Evolutionary conservation across 2,113 vertebrate genomes (phyloP), one percentile per base, ranked within the genome.

Genomic region (Cettia cetti): DNA sequence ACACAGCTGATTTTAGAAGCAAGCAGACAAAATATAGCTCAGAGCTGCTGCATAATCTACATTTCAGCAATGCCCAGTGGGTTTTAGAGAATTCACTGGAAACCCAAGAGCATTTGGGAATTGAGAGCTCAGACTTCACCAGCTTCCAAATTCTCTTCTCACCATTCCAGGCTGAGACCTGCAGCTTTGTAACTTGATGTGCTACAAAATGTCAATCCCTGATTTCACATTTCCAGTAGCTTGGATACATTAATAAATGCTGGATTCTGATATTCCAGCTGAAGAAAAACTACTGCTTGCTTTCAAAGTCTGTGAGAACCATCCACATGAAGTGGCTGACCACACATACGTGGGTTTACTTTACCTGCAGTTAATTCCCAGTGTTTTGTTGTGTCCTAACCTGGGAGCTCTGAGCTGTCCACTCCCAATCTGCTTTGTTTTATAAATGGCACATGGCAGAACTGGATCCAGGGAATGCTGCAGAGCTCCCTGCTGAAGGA

Each of bases 261-360:
- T 57, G 84, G 44, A 63, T 63, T 59, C 31, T 22, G 61, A 63
- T 3, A 35, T 11, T 20, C 27, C 56, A 82, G 16, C 71, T 56
- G 45, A 78, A 35, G 37, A 23, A 33, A 33, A 66, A 57, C 0
- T 37, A 31, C 47, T 45, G 30, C 4, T 89, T 22, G 9, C n/a
- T 49, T 28, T 31, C 1, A 3, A 31, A 45, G 13, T 7, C 45
- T 64, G 1, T 15, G 59, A 50, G 60, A 86, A 47, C 24, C 37
- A 12, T 3, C 28, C 72, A 11, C 17, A 27, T 24, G 2, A 49
- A 33, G 33, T 15, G 26, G 7, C 30, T 71, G 74, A 72, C 37
- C 30, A 23, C 63, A 49, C 11, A 2, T 0, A 3, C 0, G 7
- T 8, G 59, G 44, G 44, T n/a, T 81, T 54, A 19, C 16, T 77